Evolutionary conservation across 2,113 vertebrate species (phyloP).

Genomic region (Podarcis cretensis): DNA sequence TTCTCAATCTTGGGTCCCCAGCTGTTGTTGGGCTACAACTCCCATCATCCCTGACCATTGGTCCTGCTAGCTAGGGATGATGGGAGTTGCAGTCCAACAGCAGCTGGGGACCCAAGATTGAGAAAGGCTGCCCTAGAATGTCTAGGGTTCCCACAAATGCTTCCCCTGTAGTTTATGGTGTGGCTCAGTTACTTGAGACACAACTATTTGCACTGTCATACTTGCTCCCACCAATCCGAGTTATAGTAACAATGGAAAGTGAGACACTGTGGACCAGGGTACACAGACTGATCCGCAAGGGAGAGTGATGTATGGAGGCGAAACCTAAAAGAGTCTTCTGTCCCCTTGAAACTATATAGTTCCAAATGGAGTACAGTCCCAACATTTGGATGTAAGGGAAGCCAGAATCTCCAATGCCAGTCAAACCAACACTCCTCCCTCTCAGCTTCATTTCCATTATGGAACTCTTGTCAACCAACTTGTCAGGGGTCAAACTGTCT

Average conservation of each 20-base stretch:
- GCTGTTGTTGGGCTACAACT: too few species aligned
- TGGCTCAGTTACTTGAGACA: background rate
- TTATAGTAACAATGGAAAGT: too few species aligned
- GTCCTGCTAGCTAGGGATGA: too few species aligned
- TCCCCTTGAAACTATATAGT: background rate
- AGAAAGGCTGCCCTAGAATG: background rate
- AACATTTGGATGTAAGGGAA: background rate
- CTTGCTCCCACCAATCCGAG: background rate
- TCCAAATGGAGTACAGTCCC: background rate
- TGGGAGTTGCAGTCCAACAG: too few species aligned
- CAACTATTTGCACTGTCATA: background rate
- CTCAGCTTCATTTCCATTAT: accelerated
- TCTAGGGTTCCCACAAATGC: background rate
- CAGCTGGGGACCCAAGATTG: too few species aligned
- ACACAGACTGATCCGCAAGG: background rate
- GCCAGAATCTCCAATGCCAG: background rate
- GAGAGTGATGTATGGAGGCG: background rate
- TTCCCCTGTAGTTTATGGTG: background rate
- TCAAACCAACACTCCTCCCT: background rate
- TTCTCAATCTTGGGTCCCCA: too few species aligned
- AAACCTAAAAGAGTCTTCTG: background rate
- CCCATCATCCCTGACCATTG: too few species aligned
- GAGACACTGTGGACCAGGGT: background rate
- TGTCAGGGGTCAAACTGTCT: too few species aligned
- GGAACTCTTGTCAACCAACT: too few species aligned